These are phyloP conservation scores for Linepithema humile DNA, from an alignment of 1,140 invertebrate species.

Conservation along the genomic window DNA sequence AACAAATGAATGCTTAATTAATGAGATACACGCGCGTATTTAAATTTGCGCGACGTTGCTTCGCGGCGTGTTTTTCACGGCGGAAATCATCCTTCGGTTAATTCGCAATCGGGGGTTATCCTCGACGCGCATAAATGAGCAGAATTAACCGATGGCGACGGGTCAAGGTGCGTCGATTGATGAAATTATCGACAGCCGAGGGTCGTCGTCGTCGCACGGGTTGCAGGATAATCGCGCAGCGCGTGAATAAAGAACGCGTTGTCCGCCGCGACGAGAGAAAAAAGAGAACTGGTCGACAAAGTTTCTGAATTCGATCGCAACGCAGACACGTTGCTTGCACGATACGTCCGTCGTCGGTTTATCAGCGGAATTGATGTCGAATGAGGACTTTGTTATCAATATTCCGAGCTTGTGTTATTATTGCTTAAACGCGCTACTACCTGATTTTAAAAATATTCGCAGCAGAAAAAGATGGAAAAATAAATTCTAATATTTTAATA, in stretches of 20 bases:
- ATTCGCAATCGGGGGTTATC: slow-evolving; percentile 20
- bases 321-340: neutral
- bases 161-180: slow-evolving; percentile 20
- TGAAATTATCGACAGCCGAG: slow-evolving; percentile 26
- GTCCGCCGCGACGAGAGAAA: neutral
- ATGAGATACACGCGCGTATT: neutral
- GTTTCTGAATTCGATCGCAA: neutral
- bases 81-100: neutral
- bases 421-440: neutral
- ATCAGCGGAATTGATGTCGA: slow-evolving; percentile 54
- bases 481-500: neutral
- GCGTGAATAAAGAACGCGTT: slow-evolving; percentile 21
- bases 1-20: neutral
- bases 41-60: neutral
- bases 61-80: neutral
- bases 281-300: neutral
- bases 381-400: slow-evolving; percentile 55
- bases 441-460: neutral
- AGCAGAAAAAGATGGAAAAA: neutral
- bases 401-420: neutral
- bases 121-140: neutral
- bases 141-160: neutral
- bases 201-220: neutral
- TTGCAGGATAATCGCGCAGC: neutral
- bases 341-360: slow-evolving; percentile 5